Percentiles rank a stretch among this genome's conserved stretches.
Conservation (phyloP, 1,140 invertebrate species). For the Glomeris maerens region DNA sequence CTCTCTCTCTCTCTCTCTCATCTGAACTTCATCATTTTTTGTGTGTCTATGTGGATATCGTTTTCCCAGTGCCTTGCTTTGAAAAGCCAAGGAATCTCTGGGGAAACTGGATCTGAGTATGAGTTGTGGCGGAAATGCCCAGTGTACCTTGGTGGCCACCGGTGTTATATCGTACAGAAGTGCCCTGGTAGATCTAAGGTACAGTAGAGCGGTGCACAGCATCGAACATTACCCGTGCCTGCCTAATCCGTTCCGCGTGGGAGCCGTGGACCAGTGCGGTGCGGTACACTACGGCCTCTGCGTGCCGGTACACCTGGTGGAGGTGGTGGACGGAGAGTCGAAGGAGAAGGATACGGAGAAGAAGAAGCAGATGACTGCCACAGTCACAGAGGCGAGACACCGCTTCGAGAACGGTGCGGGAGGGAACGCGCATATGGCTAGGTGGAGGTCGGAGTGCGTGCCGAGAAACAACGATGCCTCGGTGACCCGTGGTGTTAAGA, state of each 20-base stretch:
- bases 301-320: slow-evolving; percentile 36
- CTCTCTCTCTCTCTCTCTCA: no score
- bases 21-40: no score
- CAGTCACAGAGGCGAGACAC: slow-evolving; percentile 23
- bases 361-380: no score
- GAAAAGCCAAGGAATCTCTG: no score
- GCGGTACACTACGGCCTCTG: slow-evolving; percentile 44
- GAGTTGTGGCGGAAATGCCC: slow-evolving; percentile 1
- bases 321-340: slow-evolving; percentile 21
- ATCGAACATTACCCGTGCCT: slow-evolving; percentile 36
- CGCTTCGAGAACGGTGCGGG: slow-evolving; percentile 24
- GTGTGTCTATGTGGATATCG: no score
- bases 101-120: no score
- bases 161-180: slow-evolving; percentile 28
- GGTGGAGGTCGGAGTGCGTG: slow-evolving; percentile 21
- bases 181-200: slow-evolving; percentile 32
- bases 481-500: no score
- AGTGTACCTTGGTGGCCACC: slow-evolving; percentile 18
- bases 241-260: slow-evolving; percentile 20
- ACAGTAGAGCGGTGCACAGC: slow-evolving; percentile 37
- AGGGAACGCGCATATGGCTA: slow-evolving; percentile 13
- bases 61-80: no score
- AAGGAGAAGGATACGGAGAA: slow-evolving; percentile 5
- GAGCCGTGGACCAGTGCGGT: slow-evolving; percentile 28
- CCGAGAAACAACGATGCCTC: slow-evolving; percentile 19